Percentiles rank a stretch among this genome's conserved stretches.
These are phyloP conservation scores for Solen grandis DNA, from an alignment of 1,140 invertebrate genomes.

Conservation along the genomic window DNA sequence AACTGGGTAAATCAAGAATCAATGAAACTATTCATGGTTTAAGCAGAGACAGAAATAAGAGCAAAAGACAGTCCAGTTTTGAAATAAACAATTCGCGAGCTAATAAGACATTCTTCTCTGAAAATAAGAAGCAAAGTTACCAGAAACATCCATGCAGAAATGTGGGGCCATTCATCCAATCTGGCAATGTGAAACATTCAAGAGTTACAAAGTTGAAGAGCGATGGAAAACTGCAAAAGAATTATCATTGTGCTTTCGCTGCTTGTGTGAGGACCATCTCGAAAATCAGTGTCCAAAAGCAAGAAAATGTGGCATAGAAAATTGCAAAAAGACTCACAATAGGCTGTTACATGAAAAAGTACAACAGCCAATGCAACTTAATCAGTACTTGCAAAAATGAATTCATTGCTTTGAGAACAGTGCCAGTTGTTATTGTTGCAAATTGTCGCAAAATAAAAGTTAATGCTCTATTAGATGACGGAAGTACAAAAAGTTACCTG, in stretches of 20 bases:
- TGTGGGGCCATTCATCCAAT: neutral
- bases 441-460: neutral
- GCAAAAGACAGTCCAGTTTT: too few species aligned
- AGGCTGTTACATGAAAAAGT: conserved; percentile 6
- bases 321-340: neutral
- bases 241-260: neutral
- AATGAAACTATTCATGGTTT: too few species aligned
- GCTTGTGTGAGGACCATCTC: neutral
- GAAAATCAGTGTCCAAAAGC: neutral
- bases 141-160: neutral
- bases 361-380: neutral
- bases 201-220: neutral
- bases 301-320: conserved; percentile 1
- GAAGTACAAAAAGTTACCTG: conserved; percentile 28
- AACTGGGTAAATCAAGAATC: too few species aligned
- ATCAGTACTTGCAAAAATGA: neutral
- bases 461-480: conserved; percentile 19
- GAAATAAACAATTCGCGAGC: too few species aligned
- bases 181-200: neutral
- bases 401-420: conserved; percentile 11
- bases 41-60: too few species aligned
- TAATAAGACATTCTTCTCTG: too few species aligned
- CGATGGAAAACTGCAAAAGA: neutral
- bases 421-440: neutral
- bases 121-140: neutral